A percentile compares a stretch with the other conserved stretches of the same genome.
These are phyloP conservation scores for Macquaria ambigua DNA, from an alignment of 2,113 vertebrate species.

Conservation along the genomic window DNA sequence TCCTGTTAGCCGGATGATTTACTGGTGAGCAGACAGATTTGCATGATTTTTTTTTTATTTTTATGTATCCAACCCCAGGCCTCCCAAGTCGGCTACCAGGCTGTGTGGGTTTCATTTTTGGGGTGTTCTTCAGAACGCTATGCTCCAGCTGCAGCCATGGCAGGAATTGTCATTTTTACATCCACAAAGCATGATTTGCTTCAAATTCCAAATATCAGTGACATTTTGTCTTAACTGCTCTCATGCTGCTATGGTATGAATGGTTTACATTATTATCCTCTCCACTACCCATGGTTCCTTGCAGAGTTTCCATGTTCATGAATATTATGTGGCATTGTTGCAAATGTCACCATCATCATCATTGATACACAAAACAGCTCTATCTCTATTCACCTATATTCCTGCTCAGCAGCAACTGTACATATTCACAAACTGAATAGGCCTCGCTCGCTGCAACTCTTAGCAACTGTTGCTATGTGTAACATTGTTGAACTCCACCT, in stretches of 20 bases:
- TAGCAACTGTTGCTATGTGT: constrained; percentile 87
- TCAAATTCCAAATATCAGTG: constrained; percentile 52
- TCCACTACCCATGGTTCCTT: constrained; percentile 48
- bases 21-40: constrained; percentile 37
- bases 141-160: constrained; percentile 43
- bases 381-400: constrained; percentile 66
- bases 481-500: constrained; percentile 84
- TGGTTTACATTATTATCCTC: constrained; percentile 53
- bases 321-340: constrained; percentile 60
- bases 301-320: constrained; percentile 48
- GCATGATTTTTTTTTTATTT: constrained; percentile 8
- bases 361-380: constrained; percentile 70
- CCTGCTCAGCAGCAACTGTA: constrained; percentile 56
- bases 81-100: neutral
- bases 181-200: constrained; percentile 43
- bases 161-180: constrained; percentile 41
- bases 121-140: neutral
- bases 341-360: constrained; percentile 67
- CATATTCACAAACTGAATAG: constrained; percentile 64
- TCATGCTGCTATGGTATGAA: constrained; percentile 50
- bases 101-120: constrained; percentile 19
- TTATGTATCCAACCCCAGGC: neutral
- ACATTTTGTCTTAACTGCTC: constrained; percentile 48
- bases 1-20: constrained; percentile 31
- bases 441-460: constrained; percentile 68